Conservation (phyloP, 2,113 vertebrate genomes). For the Dromaius novaehollandiae region DNA sequence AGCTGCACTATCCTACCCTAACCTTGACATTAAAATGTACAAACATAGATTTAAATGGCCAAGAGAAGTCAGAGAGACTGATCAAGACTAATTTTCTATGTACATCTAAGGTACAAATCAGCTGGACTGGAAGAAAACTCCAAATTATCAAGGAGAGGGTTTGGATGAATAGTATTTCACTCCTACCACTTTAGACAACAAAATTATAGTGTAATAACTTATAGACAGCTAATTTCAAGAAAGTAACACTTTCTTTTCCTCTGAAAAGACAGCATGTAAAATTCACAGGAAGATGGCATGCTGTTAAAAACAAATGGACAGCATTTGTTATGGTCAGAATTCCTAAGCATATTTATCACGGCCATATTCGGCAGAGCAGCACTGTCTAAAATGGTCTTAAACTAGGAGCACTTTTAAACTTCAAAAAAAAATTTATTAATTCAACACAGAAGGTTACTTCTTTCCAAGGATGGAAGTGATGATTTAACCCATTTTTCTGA, state of each 20-base stretch:
- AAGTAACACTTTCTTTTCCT: background rate
- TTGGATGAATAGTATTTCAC: background rate
- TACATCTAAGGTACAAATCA: background rate
- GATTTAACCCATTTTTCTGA: background rate
- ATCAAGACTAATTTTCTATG: background rate
- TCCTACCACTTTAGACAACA: background rate
- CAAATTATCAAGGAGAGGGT: background rate
- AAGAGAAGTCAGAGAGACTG: background rate
- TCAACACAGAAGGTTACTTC: background rate
- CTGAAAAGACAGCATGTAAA: background rate
- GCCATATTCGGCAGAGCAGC: background rate
- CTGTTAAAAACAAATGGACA: background rate
- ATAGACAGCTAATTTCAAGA: background rate
- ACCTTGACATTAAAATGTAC: constrained; percentile 5
- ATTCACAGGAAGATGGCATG: background rate
- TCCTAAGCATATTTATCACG: background rate
- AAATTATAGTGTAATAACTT: background rate
- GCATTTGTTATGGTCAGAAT: background rate
- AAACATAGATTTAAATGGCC: background rate
- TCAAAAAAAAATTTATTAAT: background rate
- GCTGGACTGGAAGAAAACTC: background rate
- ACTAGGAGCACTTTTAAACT: background rate
- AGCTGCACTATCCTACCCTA: background rate
- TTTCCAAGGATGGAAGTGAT: background rate
- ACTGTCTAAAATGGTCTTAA: background rate